Base-by-base conservation (phyloP, 64 coral and sea anemone genomes). In the Hydrozoanthus tunicans region DNA sequence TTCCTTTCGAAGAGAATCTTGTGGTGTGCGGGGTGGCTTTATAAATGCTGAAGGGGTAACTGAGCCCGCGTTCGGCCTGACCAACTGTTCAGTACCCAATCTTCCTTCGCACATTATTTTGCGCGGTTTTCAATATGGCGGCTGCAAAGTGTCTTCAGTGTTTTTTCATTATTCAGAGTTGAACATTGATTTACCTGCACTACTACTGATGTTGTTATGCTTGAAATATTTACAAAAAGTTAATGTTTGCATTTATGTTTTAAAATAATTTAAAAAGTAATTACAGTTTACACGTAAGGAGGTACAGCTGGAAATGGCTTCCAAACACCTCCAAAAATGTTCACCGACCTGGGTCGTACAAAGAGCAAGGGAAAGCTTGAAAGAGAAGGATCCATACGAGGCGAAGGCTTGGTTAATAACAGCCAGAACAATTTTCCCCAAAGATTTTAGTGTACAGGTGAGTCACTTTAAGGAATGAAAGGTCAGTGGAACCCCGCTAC, bases 341-440 rank as follows among this genome's bases (percentile, higher is more conserved):
- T 90, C 82, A 53, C 82, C 93, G 25, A 53, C 78, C n/a, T 98
- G 96, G 96, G 79, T 98, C 65, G 96, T 98, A 9, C 80, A 98
- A 63, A 92, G 93, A 93, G 90, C 96, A 54, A 92, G 89, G 70
- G 62, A 98, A 71, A 98, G 93, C 53, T 77, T 94, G 43, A 94
- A 90, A 64, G 76, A 95, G 70, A 93, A 90, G 64, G 90, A 98
- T 77, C 89, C 92, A 10, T 98, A 91, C 60, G 96, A 98, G 56
- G 96, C 96, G 7, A 98, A 98, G 85, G 83, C 93, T 13, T 98
- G 96, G 96, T 64, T 98, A 17, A 94, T 95, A 51, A 95, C 96
- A 52, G 96, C 96, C 13, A 95, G 93, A 89, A 95, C 93, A 8
- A 81, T 98, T 83, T 98, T 93, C 82, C 96, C 96, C 8, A 93